A percentile compares a stretch with the other conserved stretches of the same genome.
phyloP scores from a whole-genome alignment of 2,113 vertebrate species.

The Dicentrarchus labrax region DNA sequence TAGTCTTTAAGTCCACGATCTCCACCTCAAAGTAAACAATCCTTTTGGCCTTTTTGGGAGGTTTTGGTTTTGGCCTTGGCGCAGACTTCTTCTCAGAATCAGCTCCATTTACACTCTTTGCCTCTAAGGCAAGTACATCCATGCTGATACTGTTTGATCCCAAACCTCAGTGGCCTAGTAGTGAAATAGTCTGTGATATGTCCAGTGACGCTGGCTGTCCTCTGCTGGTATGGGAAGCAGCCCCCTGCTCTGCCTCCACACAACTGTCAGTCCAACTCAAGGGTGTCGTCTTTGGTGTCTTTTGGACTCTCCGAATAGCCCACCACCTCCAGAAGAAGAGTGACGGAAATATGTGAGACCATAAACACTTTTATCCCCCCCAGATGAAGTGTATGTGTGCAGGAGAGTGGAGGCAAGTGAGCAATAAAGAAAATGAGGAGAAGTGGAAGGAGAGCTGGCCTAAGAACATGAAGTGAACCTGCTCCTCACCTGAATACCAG shows the following conservation, averaged over 20 bases:
- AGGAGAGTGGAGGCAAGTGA: background rate
- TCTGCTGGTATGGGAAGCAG: conserved; percentile 38
- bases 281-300: conserved; percentile 53
- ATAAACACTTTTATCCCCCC: conserved; percentile 24
- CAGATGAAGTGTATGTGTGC: background rate
- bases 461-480: conserved; percentile 47
- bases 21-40: conserved; percentile 97
- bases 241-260: conserved; percentile 22
- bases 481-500: conserved; percentile 75
- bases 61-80: conserved; percentile 79
- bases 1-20: conserved; percentile 90
- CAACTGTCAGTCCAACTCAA: conserved; percentile 51
- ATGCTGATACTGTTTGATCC: conserved; percentile 76
- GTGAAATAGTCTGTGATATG: conserved; percentile 31
- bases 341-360: conserved; percentile 38
- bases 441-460: conserved; percentile 28
- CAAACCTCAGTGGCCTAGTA: conserved; percentile 43
- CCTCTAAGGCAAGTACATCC: conserved; percentile 86
- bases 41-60: conserved; percentile 88
- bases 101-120: conserved; percentile 71
- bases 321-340: conserved; percentile 46
- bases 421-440: background rate
- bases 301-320: conserved; percentile 55
- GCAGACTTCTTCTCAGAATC: conserved; percentile 64
- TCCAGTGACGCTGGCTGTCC: conserved; percentile 33